Evolutionary conservation across 1,140 invertebrate genomes (phyloP).

Genomic region (Drosophila tsacasi): DNA sequence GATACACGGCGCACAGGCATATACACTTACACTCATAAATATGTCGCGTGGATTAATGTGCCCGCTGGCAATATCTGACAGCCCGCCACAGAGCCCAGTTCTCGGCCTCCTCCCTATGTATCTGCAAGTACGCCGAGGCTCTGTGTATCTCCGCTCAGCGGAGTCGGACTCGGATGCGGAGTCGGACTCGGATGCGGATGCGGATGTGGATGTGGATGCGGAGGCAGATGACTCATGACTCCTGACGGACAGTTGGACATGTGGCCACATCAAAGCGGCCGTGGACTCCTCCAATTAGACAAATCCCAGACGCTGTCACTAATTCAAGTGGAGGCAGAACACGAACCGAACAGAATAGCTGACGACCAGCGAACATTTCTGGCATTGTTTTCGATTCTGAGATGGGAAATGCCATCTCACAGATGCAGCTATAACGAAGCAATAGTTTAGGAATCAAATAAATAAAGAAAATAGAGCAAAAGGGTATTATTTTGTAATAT

Average conservation of each 20-base stretch:
- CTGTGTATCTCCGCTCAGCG: background rate
- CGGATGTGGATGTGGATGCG: slow-evolving; percentile 2
- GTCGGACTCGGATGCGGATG: background rate
- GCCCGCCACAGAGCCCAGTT: slow-evolving; percentile 47
- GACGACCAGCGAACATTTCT: slow-evolving; percentile 11
- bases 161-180: background rate
- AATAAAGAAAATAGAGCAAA: background rate
- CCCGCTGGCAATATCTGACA: slow-evolving; percentile 81
- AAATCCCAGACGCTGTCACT: slow-evolving; percentile 42
- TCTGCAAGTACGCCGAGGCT: background rate
- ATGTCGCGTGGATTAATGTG: slow-evolving; percentile 83
- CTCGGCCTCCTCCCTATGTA: background rate
- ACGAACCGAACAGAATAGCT: slow-evolving; percentile 6
- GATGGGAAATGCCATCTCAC: background rate
- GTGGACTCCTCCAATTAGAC: slow-evolving; percentile 47
- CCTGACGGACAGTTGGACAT: slow-evolving; percentile 32
- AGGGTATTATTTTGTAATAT: fast-evolving
- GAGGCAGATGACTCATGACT: slow-evolving; percentile 24
- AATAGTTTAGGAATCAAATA: background rate
- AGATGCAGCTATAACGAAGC: background rate
- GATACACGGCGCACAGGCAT: slow-evolving; percentile 52
- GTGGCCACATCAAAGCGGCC: slow-evolving; percentile 42
- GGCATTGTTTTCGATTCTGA: slow-evolving; percentile 10
- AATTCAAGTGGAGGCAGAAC: slow-evolving; percentile 32
- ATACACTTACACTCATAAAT: slow-evolving; percentile 78